Conservation (phyloP, 2,888 invertebrate species). For the Athalia cordata region DNA sequence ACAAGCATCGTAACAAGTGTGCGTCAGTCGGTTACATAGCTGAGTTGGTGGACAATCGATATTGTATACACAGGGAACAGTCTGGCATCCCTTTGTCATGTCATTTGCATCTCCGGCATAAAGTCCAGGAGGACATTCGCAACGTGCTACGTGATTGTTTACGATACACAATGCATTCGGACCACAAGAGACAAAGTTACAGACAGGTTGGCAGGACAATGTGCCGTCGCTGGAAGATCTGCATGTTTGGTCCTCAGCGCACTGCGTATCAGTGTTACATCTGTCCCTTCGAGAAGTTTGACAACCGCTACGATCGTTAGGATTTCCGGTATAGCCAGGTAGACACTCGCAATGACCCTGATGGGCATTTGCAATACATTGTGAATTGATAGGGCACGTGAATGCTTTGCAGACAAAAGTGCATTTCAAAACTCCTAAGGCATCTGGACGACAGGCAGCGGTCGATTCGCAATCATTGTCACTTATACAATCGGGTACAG, state of each 20-base stretch:
- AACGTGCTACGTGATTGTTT: conserved; percentile 92
- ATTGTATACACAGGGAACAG: conserved; percentile 91
- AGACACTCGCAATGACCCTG: conserved; percentile 89
- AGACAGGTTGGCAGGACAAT: conserved; percentile 85
- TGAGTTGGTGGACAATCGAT: conserved; percentile 87
- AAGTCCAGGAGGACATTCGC: conserved; percentile 91
- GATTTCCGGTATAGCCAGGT: conserved; percentile 90
- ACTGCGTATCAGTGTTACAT: conserved; percentile 88
- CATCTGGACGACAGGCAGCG: conserved; percentile 88
- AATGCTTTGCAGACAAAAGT: conserved; percentile 85
- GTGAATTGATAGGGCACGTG: conserved; percentile 89
- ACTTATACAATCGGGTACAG: conserved; percentile 86
- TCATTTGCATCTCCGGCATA: conserved; percentile 92
- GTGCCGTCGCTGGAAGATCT: conserved; percentile 77
- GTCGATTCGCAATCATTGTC: conserved; percentile 83
- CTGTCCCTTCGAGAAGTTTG: conserved; percentile 82
- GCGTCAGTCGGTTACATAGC: conserved; percentile 87
- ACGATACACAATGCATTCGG: conserved; percentile 91
- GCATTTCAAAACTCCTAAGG: conserved; percentile 90
- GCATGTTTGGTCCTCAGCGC: conserved; percentile 88
- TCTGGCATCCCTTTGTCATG: conserved; percentile 82
- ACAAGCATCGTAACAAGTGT: conserved; percentile 89
- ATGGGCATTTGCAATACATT: conserved; percentile 85
- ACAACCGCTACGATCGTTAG: conserved; percentile 93
- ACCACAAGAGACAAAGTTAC: conserved; percentile 86